A percentile compares a stretch with the other conserved stretches of the same genome.
These are phyloP conservation scores for Anguilla japonica DNA, from an alignment of 2,113 vertebrate genomes.

Conservation along the genomic window DNA sequence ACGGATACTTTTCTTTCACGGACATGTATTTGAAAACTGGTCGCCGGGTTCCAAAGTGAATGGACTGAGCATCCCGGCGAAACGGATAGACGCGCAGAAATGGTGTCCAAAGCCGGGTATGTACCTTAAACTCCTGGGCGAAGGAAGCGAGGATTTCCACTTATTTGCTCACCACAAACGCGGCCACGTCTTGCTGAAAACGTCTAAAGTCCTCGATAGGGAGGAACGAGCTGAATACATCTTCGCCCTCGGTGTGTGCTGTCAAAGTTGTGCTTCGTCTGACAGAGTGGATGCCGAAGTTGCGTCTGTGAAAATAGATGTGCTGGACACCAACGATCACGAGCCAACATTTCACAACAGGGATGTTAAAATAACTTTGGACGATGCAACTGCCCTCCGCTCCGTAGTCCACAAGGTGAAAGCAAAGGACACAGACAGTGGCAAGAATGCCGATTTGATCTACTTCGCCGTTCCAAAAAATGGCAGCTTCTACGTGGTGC, in stretches of 20 bases:
- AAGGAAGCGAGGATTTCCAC: slow-evolving; percentile 73
- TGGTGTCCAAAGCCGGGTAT: slow-evolving; percentile 67
- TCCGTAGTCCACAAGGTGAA: slow-evolving; percentile 71
- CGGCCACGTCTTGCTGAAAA: slow-evolving; percentile 76
- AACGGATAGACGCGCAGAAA: slow-evolving; percentile 68
- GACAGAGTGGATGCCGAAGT: slow-evolving; percentile 59
- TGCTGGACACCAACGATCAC: slow-evolving; percentile 86
- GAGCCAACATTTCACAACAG: slow-evolving; percentile 68
- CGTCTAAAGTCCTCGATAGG: slow-evolving; percentile 73
- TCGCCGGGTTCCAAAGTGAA: slow-evolving; percentile 76
- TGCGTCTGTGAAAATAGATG: slow-evolving; percentile 75
- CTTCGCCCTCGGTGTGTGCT: slow-evolving; percentile 72
- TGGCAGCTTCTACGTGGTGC: slow-evolving; percentile 81
- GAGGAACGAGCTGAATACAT: slow-evolving; percentile 74
- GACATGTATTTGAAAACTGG: slow-evolving; percentile 82
- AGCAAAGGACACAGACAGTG: slow-evolving; percentile 77
- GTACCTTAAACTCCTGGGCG: slow-evolving; percentile 75
- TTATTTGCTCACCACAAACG: slow-evolving; percentile 75
- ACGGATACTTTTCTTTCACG: slow-evolving; percentile 72
- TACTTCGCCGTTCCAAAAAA: slow-evolving; percentile 78
- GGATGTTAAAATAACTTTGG: slow-evolving; percentile 69
- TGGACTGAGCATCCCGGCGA: slow-evolving; percentile 78
- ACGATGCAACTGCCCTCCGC: slow-evolving; percentile 78
- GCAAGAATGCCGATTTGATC: slow-evolving; percentile 80
- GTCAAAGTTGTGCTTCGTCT: slow-evolving; percentile 57